Evolutionary conservation across 2,888 invertebrate genomes (phyloP), one percentile per base, ranked within the genome.

Genomic region (Coecobrya sp.): DNA sequence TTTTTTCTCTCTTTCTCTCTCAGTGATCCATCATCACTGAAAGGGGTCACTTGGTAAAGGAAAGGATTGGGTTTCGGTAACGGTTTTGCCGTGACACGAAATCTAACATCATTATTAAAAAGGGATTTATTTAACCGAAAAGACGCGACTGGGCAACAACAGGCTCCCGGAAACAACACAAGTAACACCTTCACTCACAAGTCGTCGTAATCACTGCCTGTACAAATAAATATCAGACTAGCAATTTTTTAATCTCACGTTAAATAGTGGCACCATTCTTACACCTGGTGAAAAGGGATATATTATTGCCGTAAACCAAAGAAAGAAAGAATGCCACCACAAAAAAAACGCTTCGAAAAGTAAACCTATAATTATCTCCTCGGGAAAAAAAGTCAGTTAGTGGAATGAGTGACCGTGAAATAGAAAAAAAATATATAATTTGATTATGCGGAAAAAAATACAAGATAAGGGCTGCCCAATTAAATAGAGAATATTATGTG

Each of bases 151-250:
- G 52, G 1, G 16, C 52, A 10, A 52, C 5, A 52, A 52, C 3
- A 13, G n/a, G 55, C 55, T 55, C n/a, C 55, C 52, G 55, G n/a
- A 55, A 55, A 55, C 55, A 55, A 13, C 55, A 55, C 36, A 36
- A 55, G 55, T 55, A 55, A 55, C 55, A 55, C 55, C 55, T 36
- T 55, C 55, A 55, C 55, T 55, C 55, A 55, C 55, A 55, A 55
- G n/a, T n/a, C 0, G n/a, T 55, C 55, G 19, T 55, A 55, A 55
- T 55, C n/a, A 55, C 19, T 36, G 55, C 55, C n/a, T 55, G 55
- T 55, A 4, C n/a, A 65, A 65, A 27, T 65, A 36, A 36, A 36
- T 36, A 36, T n/a, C 36, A 36, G 36, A 36, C 36, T 36, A 4
- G 36, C 36, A 36, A 36, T 36, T 36, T 36, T 36, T 4, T 36